Evolutionary conservation across 2,113 vertebrate species (phyloP), one percentile per base, ranked within the genome.

Genomic region (Ammodytes marinus): DNA sequence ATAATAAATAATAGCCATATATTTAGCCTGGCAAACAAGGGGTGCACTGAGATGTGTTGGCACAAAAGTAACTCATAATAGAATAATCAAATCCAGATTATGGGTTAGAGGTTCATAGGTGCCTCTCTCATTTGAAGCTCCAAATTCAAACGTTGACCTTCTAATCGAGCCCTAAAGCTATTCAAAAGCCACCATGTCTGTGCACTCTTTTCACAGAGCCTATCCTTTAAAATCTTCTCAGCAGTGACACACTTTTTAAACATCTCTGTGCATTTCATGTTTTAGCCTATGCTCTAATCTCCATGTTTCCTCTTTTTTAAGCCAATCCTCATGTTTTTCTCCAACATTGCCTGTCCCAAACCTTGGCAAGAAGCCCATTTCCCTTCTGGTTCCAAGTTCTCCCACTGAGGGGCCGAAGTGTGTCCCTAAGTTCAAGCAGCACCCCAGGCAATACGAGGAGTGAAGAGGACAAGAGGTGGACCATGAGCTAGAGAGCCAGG

Each of bases 381-480:
- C 92, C 27, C 93, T 91, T 76, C 79, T 82, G 67, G 73, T 92
- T 90, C 93, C 89, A 90, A 92, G 90, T 88, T 92, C 91, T 93
- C 95, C 94, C 90, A 91, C 93, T 88, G 91, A 93, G 93, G 92
- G 89, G 88, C 27, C 80, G 52, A 77, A 93, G 85, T 65, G 91
- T 86, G 92, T 92, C 94, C 90, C 87, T 88, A 88, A 90, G 94
- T 95, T 95, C 95, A 95, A 87, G 84, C 80, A 54, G 82, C 75
- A 91, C 94, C 94, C 71, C 79, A 35, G 94, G 94, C 94, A 77
- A 91, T 81, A 65, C 42, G 58, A 87, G 87, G 82, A 86, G 86
- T 81, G 92, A 90, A 68, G 65, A 86, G 90, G 83, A 81, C 88
- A 88, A 81, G 89, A 86, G 80, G 82, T 91, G 87, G 77, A 90